Evolutionary conservation across 2,888 invertebrate genomes (phyloP), one percentile per base, ranked within the genome.

Genomic region (Trachelus troglodyta): DNA sequence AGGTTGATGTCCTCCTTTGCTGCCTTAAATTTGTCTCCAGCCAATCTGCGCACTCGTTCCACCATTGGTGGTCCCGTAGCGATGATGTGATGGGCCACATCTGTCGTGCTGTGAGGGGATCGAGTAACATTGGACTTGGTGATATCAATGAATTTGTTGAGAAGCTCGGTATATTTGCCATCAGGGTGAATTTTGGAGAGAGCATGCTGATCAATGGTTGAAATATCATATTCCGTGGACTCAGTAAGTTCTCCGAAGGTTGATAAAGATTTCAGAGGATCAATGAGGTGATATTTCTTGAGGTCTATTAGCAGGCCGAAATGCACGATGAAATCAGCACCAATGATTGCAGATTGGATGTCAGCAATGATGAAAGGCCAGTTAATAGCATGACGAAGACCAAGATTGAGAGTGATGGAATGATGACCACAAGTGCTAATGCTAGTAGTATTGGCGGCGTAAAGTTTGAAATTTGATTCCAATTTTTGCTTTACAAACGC

Each of bases 231-330:
- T 12, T 76, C 40, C 12, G 23, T 40, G 31, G 78, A 37, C 4
- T 69, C 69, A 15, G 2, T 1, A 3, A 77, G 11, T 34, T 75
- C 12, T 11, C 78, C 76, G 6, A 34, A 31, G 12, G 78, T 31
- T 23, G 77, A 56, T 37, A 78, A 75, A 3, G 9, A 11, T 1
- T 76, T 80, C 23, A 15, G 12, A 4, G 12, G 37, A 12, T 79
- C 79, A 33, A 77, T 69, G 15, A 79, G 74, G 12, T 73, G 34
- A 12, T 40, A 11, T 15, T 74, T 75, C 40, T 77, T 75, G 23
- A 79, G 68, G 34, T 81, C 81, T n/a, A 80, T 81, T 9, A 81
- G 34, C 4, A 81, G 69, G 1, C 80, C 79, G n/a, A 75, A 79
- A 12, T 77, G 56, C 15, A 34, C 73, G 33, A 81, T 37, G n/a